phyloP scores from a whole-genome alignment of 2,888 invertebrate species.

The Pomacea canaliculata region DNA sequence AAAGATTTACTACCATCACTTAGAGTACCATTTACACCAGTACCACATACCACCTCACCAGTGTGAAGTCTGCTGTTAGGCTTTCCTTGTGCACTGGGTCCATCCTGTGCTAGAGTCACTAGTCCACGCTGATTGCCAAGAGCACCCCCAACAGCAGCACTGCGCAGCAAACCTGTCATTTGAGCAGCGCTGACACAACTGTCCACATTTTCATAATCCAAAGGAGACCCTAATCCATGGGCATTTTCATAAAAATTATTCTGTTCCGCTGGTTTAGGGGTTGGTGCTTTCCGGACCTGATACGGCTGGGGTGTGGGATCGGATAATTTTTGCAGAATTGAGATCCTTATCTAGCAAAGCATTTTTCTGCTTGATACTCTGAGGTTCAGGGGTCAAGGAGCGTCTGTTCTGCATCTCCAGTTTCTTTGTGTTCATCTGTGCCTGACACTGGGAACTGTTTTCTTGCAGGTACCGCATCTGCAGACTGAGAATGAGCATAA shows the following conservation, averaged over 20 bases:
- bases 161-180: no score
- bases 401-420: conserved; percentile 30
- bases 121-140: no score
- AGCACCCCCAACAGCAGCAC: no score
- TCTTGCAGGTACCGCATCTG: conserved; percentile 61
- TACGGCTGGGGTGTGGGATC: conserved; percentile 57
- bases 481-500: conserved; percentile 56
- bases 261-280: not conserved
- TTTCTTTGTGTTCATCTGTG: conserved; percentile 6
- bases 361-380: not conserved
- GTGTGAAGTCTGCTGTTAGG: no score
- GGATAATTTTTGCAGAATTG: conserved; percentile 39
- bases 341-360: no score
- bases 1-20: not conserved
- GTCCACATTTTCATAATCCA: conserved; percentile 23
- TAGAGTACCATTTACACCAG: no score
- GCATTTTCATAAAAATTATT: not conserved
- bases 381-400: conserved; percentile 55
- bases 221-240: not conserved
- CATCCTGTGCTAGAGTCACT: no score
- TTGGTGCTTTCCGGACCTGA: conserved; percentile 23
- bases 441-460: conserved; percentile 16
- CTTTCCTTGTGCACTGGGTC: no score
- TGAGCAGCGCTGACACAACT: not conserved
- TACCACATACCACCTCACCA: no score